Percentiles rank a stretch among this genome's conserved stretches.
Conservation (phyloP, 30 jellyfish, hydroid and myxozoan species). For the Aurelia sp. region DNA sequence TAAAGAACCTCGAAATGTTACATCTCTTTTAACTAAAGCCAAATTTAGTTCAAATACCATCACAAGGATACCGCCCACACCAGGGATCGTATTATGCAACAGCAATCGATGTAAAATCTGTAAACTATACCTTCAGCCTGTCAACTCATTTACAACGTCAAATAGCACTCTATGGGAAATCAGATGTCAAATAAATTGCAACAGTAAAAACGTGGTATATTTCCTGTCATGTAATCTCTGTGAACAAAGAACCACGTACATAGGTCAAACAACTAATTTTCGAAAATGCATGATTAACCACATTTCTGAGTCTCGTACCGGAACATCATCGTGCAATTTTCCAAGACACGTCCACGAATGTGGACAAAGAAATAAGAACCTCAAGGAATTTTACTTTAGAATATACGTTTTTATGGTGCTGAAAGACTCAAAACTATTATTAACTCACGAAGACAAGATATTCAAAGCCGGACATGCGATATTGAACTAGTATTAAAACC, state of each 20-base stretch:
- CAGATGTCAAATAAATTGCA: slow-evolving; percentile 3
- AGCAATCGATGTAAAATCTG: background rate
- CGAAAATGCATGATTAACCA: background rate
- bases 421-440: too few relatives aligned
- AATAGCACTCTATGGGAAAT: slow-evolving; percentile 25
- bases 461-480: too few relatives aligned
- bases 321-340: too few relatives aligned
- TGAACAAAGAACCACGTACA: background rate
- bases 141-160: background rate
- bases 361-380: too few relatives aligned
- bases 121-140: slow-evolving; percentile 15
- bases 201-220: slow-evolving; percentile 7
- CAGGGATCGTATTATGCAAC: background rate
- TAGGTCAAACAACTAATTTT: slow-evolving; percentile 10
- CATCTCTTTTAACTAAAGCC: background rate
- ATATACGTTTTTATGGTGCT: too few relatives aligned
- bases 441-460: too few relatives aligned
- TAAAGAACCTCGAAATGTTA: too few relatives aligned
- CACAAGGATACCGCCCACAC: too few relatives aligned
- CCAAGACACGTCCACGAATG: too few relatives aligned
- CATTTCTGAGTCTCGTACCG: background rate
- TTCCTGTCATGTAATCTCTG: background rate
- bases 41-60: too few relatives aligned
- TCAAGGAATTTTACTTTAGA: too few relatives aligned
- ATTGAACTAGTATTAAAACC: too few relatives aligned